These are phyloP conservation scores for Lepidostoma basale DNA, from an alignment of 1,140 invertebrate genomes.

Conservation along the genomic window DNA sequence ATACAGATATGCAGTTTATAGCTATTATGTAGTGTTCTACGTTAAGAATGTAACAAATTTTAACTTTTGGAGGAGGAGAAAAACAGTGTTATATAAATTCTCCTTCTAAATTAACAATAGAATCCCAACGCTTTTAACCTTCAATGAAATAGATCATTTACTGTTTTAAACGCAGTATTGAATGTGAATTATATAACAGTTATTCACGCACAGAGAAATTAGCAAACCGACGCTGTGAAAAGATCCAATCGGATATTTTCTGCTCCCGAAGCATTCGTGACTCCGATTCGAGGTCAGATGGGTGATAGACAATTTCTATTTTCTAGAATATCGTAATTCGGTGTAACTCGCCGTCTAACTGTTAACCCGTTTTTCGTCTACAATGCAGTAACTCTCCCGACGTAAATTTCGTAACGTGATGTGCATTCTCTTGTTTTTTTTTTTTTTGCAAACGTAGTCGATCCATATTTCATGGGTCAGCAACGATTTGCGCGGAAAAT, in stretches of 20 bases:
- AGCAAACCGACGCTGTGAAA: neutral
- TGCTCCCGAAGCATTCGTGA: too few species aligned
- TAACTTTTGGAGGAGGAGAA: too few species aligned
- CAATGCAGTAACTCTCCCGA: neutral
- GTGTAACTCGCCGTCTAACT: neutral
- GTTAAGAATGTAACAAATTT: too few species aligned
- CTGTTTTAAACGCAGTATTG: too few species aligned
- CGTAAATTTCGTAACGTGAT: neutral
- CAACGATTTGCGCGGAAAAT: neutral
- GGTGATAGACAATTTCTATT: slow-evolving; percentile 8
- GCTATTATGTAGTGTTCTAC: too few species aligned
- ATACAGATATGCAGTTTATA: too few species aligned
- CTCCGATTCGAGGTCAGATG: neutral
- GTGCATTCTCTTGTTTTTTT: neutral
- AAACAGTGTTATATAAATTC: too few species aligned
- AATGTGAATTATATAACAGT: too few species aligned
- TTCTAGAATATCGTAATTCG: neutral
- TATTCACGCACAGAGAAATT: too few species aligned
- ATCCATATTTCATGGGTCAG: slow-evolving; percentile 21
- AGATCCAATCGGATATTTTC: neutral
- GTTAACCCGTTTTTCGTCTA: neutral
- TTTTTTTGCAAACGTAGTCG: neutral
- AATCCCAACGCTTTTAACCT: too few species aligned
- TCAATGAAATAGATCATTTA: too few species aligned
- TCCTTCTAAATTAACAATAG: too few species aligned